These are phyloP conservation scores for Drosophila robusta DNA, from an alignment of 2,888 invertebrate genomes.

Conservation along the genomic window DNA sequence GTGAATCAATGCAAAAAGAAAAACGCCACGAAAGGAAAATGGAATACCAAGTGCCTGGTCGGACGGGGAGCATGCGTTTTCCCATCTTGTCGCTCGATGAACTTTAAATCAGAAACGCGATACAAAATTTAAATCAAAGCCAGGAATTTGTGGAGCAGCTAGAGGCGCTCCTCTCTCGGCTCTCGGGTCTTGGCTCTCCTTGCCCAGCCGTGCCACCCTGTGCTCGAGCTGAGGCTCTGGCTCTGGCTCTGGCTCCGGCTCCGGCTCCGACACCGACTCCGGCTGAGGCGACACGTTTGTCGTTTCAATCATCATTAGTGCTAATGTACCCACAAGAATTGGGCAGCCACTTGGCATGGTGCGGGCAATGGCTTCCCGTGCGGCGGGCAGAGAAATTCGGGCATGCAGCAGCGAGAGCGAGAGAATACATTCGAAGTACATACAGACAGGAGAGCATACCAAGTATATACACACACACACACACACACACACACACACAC, in stretches of 20 bases:
- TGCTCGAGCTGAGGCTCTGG: constrained; percentile 21
- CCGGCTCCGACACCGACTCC: constrained; percentile 22
- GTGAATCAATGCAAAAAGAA: constrained; percentile 68
- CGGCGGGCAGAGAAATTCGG: constrained; percentile 10
- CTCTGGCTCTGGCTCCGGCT: neutral
- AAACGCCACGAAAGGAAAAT: constrained; percentile 31
- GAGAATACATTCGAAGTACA: constrained; percentile 13
- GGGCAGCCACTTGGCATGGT: constrained; percentile 68
- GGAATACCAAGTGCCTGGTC: constrained; percentile 26
- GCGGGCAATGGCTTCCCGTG: constrained; percentile 24
- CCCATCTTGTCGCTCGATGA: constrained; percentile 11
- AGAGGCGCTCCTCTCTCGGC: constrained; percentile 10
- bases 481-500: constrained; percentile 16
- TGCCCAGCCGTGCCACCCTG: neutral
- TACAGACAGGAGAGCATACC: constrained; percentile 14
- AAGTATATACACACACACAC: constrained; percentile 13
- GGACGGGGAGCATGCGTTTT: constrained; percentile 22
- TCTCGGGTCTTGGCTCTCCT: neutral
- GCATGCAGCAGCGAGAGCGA: constrained; percentile 19
- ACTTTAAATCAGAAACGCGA: constrained; percentile 45
- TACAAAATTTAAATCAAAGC: constrained; percentile 75
- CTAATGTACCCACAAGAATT: constrained; percentile 86
- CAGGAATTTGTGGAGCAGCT: constrained; percentile 51
- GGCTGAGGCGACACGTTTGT: constrained; percentile 73
- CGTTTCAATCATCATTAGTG: constrained; percentile 86